Percentiles rank a stretch among this genome's conserved stretches.
Conservation (phyloP, 2,113 vertebrate species). For the Gobio gobio region DNA sequence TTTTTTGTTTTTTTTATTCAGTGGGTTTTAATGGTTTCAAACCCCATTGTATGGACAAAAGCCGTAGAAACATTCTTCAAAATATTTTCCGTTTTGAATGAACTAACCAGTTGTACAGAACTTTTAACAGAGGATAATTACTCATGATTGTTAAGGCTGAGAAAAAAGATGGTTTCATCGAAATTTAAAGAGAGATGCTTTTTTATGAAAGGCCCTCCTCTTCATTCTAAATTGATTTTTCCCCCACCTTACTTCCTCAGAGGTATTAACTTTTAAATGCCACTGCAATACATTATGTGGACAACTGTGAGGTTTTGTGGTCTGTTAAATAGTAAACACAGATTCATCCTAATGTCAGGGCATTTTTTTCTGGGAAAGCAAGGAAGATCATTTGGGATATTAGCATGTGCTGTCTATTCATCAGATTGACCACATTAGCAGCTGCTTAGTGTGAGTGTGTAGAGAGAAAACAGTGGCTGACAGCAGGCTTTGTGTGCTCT, state of each 20-base stretch:
- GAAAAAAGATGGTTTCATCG: constrained; percentile 33
- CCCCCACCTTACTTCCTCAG: constrained; percentile 8
- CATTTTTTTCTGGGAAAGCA: constrained; percentile 25
- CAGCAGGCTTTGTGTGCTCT: constrained; percentile 9
- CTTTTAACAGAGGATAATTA: neutral
- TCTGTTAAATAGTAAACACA: constrained; percentile 48
- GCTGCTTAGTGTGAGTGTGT: constrained; percentile 17
- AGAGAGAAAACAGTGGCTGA: constrained; percentile 29
- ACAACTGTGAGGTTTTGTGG: constrained; percentile 52
- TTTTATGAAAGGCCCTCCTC: neutral
- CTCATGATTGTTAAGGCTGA: neutral
- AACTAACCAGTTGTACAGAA: neutral
- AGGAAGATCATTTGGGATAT: constrained; percentile 42
- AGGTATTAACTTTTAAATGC: neutral
- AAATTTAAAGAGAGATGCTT: constrained; percentile 40
- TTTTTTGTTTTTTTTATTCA: neutral
- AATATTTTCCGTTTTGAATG: neutral
- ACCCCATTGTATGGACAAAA: neutral
- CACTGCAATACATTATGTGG: constrained; percentile 1
- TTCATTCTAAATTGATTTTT: neutral
- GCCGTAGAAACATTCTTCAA: too few relatives aligned
- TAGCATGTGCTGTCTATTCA: constrained; percentile 47
- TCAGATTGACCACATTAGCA: constrained; percentile 47
- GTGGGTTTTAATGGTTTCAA: neutral
- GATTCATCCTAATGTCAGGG: constrained; percentile 31